phyloP scores from a whole-genome alignment of 37 sponge, comb jelly and placozoan species.

The Eunapius fragilis region DNA sequence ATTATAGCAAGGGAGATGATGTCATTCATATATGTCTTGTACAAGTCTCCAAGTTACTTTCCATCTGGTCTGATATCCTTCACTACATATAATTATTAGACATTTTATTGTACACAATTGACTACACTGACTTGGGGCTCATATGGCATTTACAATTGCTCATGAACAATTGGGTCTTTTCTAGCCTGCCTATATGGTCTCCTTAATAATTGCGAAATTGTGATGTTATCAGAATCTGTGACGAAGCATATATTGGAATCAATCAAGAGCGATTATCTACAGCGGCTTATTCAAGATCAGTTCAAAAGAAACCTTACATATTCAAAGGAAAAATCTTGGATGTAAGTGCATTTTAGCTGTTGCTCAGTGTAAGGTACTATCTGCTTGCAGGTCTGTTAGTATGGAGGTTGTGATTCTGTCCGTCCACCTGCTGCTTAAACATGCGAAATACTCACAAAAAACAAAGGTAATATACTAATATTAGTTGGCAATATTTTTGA shows the following conservation, averaged over 20 bases:
- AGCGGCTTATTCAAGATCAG: conserved; percentile 2
- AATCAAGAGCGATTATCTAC: not conserved
- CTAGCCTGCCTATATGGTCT: not conserved
- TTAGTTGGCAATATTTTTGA: not conserved
- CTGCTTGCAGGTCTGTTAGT: not conserved
- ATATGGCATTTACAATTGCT: no score
- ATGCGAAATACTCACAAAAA: not conserved
- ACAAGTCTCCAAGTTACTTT: not conserved
- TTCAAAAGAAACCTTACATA: not conserved
- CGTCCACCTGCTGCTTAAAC: not conserved
- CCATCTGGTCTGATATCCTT: not conserved
- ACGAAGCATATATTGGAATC: not conserved
- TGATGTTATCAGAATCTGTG: not conserved
- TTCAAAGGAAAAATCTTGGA: not conserved
- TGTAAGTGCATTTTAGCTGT: not conserved
- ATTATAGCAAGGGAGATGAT: not conserved
- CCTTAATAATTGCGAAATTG: not conserved
- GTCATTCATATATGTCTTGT: not conserved
- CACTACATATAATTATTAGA: no score
- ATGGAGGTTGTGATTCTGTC: not conserved
- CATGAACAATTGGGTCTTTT: not conserved
- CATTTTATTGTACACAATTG: no score
- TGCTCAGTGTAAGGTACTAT: not conserved
- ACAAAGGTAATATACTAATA: not conserved
- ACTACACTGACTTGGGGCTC: no score